Conservation (phyloP, 2,113 vertebrate species). For the Calonectris borealis region DNA sequence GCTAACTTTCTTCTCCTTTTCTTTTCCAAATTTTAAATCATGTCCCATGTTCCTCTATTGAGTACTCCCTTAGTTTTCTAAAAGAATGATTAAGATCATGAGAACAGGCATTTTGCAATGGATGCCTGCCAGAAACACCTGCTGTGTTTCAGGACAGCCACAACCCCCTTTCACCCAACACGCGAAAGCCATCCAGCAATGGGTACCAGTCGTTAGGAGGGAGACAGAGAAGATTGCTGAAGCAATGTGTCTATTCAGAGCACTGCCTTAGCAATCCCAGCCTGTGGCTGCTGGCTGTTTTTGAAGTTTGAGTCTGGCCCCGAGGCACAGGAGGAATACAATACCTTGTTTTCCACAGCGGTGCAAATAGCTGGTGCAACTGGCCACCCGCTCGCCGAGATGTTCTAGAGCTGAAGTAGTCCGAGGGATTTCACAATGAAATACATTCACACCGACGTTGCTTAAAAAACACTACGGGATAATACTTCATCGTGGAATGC, state of each 20-base stretch:
- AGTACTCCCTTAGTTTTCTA: background rate
- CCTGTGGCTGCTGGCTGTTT: background rate
- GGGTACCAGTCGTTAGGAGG: background rate
- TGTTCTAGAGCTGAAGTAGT: background rate
- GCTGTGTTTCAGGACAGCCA: background rate
- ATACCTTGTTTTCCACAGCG: background rate
- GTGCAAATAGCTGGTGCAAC: background rate
- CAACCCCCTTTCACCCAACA: background rate
- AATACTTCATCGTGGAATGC: background rate
- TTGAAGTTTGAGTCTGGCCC: background rate
- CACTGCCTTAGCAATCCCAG: background rate
- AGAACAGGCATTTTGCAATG: background rate
- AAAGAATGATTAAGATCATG: background rate
- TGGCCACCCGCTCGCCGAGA: too few relatives aligned
- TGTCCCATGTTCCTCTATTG: background rate
- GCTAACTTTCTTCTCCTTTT: background rate
- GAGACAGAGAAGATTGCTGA: background rate
- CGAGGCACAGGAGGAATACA: background rate
- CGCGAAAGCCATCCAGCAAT: background rate
- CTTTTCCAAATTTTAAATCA: background rate
- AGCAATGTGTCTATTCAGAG: background rate
- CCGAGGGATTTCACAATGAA: background rate
- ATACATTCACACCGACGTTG: background rate
- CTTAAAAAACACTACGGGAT: background rate
- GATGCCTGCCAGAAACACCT: background rate